These are phyloP conservation scores for Micrasema longulum DNA, from an alignment of 1,140 invertebrate genomes.

Conservation along the genomic window DNA sequence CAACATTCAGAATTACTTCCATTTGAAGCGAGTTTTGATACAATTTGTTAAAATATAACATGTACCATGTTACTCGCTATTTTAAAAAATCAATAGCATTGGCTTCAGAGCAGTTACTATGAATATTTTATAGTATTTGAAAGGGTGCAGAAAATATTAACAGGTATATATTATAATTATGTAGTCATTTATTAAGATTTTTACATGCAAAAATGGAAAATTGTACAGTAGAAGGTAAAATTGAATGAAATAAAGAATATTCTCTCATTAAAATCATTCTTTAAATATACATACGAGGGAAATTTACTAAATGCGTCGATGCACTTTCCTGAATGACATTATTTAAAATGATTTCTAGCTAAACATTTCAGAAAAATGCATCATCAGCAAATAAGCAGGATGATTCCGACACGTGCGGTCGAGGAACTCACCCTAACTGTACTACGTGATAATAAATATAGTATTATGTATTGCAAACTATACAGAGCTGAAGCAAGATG, in stretches of 20 bases:
- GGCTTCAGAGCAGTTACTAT: background rate
- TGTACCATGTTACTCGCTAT: too few species aligned
- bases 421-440: conserved; percentile 1
- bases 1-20: too few species aligned
- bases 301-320: conserved; percentile 51
- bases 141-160: conserved; percentile 10
- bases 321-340: conserved; percentile 50
- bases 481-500: conserved; percentile 14
- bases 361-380: conserved; percentile 52
- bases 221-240: conserved; percentile 56
- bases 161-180: conserved; percentile 49
- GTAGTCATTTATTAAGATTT: conserved; percentile 56
- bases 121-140: conserved; percentile 1
- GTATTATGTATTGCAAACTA: conserved; percentile 22
- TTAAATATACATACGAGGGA: conserved; percentile 52
- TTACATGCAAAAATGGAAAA: conserved; percentile 56
- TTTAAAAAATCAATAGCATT: too few species aligned
- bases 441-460: conserved; percentile 14
- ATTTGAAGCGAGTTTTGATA: too few species aligned
- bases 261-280: conserved; percentile 53
- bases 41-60: too few species aligned
- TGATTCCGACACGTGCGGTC: conserved; percentile 43
- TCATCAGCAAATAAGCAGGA: conserved; percentile 43
- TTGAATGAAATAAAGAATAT: conserved; percentile 54
- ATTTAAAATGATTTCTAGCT: conserved; percentile 49